phyloP scores from a whole-genome alignment of 2,797 vertebrate species.

The Potorous gilbertii region DNA sequence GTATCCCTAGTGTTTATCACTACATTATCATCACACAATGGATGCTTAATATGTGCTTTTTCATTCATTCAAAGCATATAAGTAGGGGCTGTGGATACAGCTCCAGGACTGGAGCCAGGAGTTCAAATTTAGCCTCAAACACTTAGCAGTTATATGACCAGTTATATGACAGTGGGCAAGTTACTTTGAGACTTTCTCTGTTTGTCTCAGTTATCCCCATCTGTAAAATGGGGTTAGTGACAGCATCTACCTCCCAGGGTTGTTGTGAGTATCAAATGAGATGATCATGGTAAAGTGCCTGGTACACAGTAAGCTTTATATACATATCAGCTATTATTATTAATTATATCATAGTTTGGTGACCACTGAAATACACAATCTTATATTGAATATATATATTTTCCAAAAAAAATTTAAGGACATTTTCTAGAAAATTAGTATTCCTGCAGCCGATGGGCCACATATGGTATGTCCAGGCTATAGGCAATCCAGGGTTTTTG shows the following conservation, averaged over 20 bases:
- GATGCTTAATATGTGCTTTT: not conserved
- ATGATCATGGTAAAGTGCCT: not conserved
- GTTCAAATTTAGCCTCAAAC: not conserved
- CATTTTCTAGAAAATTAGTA: not conserved
- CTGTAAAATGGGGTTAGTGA: not conserved
- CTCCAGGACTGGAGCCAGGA: not conserved
- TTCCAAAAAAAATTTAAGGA: not conserved
- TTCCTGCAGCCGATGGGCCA: not conserved
- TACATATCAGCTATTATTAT: not conserved
- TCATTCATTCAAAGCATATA: not conserved
- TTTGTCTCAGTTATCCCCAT: not conserved
- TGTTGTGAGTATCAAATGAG: not conserved
- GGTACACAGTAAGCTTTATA: not conserved
- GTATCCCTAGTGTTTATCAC: not conserved
- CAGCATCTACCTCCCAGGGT: not conserved
- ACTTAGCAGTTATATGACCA: not conserved
- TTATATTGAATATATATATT: not conserved
- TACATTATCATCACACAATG: not conserved
- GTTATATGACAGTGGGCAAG: not conserved
- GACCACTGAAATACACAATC: not conserved
- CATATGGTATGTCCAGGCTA: not conserved
- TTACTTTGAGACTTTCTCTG: not conserved
- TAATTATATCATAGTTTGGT: not conserved
- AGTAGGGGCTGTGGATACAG: not conserved
- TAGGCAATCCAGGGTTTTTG: not conserved